phyloP scores from a whole-genome alignment of 2,113 vertebrate species.

The Pao palembangensis region DNA sequence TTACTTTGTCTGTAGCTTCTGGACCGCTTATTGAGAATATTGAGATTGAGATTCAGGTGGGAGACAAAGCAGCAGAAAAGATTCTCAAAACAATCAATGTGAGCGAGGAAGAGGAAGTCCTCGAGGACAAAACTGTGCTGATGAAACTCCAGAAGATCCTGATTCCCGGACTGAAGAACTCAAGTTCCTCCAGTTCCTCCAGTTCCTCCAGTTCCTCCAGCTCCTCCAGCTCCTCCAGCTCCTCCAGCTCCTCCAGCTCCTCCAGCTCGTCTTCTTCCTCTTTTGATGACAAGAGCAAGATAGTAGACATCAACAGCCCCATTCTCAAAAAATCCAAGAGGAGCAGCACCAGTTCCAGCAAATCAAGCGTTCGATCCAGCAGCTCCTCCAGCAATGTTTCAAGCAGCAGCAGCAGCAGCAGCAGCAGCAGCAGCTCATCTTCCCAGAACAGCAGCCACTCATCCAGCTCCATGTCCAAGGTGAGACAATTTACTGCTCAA shows the following conservation, averaged over 20 bases:
- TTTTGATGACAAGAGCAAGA: conserved; percentile 4
- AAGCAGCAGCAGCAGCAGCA: background rate
- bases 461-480: conserved; percentile 43
- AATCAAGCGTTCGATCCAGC: conserved; percentile 3
- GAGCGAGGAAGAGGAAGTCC: conserved; percentile 54
- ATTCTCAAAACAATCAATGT: conserved; percentile 59
- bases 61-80: conserved; percentile 74
- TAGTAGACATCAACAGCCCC: background rate
- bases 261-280: conserved; percentile 45
- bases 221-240: too few species aligned
- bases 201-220: conserved; percentile 16
- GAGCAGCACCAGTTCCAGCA: conserved; percentile 12
- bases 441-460: conserved; percentile 3
- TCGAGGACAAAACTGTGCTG: conserved; percentile 62
- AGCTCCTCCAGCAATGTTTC: conserved; percentile 1
- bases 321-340: conserved; percentile 15
- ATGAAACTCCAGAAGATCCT: conserved; percentile 79
- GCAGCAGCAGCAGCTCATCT: background rate
- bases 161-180: conserved; percentile 50
- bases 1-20: conserved; percentile 51
- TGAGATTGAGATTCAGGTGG: conserved; percentile 77
- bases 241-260: background rate
- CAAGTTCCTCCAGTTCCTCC: conserved; percentile 32
- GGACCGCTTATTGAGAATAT: conserved; percentile 76
- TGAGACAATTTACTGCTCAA: conserved; percentile 13